Evolutionary conservation across 2,113 vertebrate genomes (phyloP).

Genomic region (Sarotherodon lohbergeri): DNA sequence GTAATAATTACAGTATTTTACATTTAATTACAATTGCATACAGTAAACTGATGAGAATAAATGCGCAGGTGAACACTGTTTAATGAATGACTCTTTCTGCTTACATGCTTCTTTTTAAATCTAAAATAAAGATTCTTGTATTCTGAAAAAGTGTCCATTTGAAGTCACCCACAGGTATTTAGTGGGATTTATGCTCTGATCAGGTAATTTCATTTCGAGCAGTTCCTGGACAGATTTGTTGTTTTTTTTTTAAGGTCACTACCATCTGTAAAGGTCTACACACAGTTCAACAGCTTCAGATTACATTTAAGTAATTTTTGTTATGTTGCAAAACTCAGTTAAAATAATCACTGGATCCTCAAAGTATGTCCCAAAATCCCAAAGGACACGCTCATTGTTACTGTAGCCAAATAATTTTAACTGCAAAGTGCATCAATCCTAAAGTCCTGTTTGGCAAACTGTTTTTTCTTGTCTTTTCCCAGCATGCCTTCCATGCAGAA

Average conservation of each 20-base stretch:
- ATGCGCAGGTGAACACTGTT: constrained; percentile 4
- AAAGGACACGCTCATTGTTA: background rate
- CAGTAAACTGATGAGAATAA: constrained; percentile 2
- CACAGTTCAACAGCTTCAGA: background rate
- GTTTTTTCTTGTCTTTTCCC: background rate
- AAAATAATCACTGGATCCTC: background rate
- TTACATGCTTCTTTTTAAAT: background rate
- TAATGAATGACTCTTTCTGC: constrained; percentile 2
- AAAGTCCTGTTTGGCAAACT: background rate
- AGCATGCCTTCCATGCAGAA: background rate
- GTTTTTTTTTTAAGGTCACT: background rate
- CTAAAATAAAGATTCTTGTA: constrained; percentile 1
- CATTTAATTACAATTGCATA: constrained; percentile 41
- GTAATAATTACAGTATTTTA: constrained; percentile 48
- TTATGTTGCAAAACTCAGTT: background rate
- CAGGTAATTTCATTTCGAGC: background rate
- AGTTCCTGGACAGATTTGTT: background rate
- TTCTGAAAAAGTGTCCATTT: background rate
- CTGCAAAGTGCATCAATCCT: background rate
- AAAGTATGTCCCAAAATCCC: background rate
- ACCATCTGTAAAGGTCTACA: background rate
- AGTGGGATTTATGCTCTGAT: background rate
- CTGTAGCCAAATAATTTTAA: background rate
- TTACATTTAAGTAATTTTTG: background rate
- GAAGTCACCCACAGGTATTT: background rate